phyloP scores from a whole-genome alignment of 37 sponge, comb jelly and placozoan species.

The Aplysina aerophoba region DNA sequence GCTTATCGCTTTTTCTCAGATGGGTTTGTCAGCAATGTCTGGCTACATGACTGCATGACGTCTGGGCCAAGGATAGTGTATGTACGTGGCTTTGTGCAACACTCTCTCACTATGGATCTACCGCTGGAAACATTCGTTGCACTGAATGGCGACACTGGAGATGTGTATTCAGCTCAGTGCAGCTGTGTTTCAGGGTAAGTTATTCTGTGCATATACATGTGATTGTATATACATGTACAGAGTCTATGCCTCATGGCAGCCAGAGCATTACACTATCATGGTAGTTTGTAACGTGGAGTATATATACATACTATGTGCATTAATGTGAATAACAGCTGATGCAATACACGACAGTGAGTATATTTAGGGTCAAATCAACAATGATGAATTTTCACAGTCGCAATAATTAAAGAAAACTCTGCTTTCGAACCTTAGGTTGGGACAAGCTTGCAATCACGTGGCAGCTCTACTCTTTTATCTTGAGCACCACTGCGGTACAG shows the following conservation, averaged over 20 bases:
- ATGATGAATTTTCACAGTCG: too few species aligned
- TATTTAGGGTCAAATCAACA: too few species aligned
- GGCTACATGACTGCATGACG: conserved; percentile 28
- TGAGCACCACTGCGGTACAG: conserved; percentile 5
- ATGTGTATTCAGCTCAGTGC: conserved; percentile 40
- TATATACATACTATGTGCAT: too few species aligned
- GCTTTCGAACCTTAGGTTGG: not conserved
- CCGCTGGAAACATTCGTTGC: conserved; percentile 39
- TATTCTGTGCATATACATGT: too few species aligned
- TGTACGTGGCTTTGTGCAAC: conserved; percentile 32
- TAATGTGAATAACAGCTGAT: not conserved
- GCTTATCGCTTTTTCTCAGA: conserved; percentile 38
- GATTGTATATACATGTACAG: too few species aligned
- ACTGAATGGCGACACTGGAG: conserved; percentile 52
- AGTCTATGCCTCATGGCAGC: too few species aligned
- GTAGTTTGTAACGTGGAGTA: too few species aligned
- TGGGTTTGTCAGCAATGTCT: conserved; percentile 48
- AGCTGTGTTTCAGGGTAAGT: conserved; percentile 24
- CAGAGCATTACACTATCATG: too few species aligned
- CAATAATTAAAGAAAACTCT: too few species aligned
- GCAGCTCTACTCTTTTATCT: conserved; percentile 20
- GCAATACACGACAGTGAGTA: too few species aligned
- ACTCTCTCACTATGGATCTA: conserved; percentile 19
- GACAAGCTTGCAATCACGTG: conserved; percentile 25
- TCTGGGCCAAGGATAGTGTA: not conserved